Evolutionary conservation across 2,113 vertebrate species (phyloP).

Genomic region (Pomatostomus ruficeps): DNA sequence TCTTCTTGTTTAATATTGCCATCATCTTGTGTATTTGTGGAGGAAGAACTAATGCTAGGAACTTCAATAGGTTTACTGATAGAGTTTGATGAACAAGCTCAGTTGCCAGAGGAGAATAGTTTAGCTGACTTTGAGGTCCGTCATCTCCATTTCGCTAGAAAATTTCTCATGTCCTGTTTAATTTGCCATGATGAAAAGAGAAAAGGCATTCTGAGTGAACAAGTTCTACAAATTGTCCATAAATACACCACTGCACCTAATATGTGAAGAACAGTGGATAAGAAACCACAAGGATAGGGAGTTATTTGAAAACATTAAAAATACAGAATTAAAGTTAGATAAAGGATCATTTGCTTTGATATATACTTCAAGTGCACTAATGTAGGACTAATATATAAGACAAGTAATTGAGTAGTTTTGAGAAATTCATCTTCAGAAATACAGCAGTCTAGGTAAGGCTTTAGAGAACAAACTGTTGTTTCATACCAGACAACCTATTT

Average conservation of each 20-base stretch:
- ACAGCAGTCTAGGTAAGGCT: not conserved
- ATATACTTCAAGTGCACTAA: not conserved
- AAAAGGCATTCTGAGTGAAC: not conserved
- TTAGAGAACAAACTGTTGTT: not conserved
- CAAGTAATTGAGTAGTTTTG: not conserved
- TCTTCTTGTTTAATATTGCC: not conserved
- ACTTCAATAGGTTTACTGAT: not conserved
- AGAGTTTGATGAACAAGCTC: not conserved
- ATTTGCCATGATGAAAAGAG: not conserved
- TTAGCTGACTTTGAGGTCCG: not conserved
- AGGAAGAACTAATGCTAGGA: not conserved
- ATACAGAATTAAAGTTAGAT: not conserved
- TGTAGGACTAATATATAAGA: not conserved
- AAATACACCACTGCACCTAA: not conserved
- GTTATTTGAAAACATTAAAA: not conserved
- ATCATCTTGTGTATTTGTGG: not conserved
- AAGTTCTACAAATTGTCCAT: not conserved
- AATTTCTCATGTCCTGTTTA: not conserved
- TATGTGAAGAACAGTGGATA: not conserved
- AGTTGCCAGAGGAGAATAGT: not conserved
- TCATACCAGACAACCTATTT: not conserved
- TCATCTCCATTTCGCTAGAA: not conserved
- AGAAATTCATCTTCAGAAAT: not conserved
- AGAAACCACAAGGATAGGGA: not conserved
- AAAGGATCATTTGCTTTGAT: not conserved